These are phyloP conservation scores for Drosophila truncata DNA, from an alignment of 1,140 invertebrate genomes.

Conservation along the genomic window DNA sequence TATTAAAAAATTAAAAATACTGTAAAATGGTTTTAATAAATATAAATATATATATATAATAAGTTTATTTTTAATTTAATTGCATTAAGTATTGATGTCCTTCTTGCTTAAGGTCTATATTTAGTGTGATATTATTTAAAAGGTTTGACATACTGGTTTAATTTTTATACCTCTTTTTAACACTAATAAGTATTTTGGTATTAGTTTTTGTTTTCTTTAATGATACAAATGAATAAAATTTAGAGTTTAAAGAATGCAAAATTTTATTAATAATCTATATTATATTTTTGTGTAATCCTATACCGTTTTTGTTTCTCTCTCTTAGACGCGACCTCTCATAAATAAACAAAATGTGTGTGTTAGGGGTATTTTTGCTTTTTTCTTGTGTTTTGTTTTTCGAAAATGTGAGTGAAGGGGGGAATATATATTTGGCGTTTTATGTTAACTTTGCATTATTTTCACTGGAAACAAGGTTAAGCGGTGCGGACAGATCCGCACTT, in stretches of 20 bases:
- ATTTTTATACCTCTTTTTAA: slow-evolving; percentile 42
- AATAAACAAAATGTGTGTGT: slow-evolving; percentile 61
- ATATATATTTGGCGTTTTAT: slow-evolving; percentile 83
- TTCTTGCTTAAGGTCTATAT: slow-evolving; percentile 72
- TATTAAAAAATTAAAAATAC: slow-evolving; percentile 75
- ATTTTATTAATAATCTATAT: slow-evolving; percentile 53
- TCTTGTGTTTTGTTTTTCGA: slow-evolving; percentile 20
- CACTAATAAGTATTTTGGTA: slow-evolving; percentile 72
- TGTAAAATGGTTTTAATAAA: slow-evolving; percentile 77
- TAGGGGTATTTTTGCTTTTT: slow-evolving; percentile 21
- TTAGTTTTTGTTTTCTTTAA: slow-evolving; percentile 65
- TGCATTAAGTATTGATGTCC: slow-evolving; percentile 81
- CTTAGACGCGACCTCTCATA: slow-evolving; percentile 58
- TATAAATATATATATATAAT: slow-evolving; percentile 63
- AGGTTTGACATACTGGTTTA: slow-evolving; percentile 54
- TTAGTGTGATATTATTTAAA: slow-evolving; percentile 69
- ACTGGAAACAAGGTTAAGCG: slow-evolving; percentile 83
- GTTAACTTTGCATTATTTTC: slow-evolving; percentile 82
- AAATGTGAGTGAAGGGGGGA: slow-evolving; percentile 42
- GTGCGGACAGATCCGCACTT: slow-evolving; percentile 70
- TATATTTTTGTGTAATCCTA: slow-evolving; percentile 38
- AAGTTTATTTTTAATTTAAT: slow-evolving; percentile 52
- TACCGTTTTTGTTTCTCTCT: slow-evolving; percentile 37
- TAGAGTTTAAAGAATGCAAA: slow-evolving; percentile 60
- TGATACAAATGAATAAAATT: slow-evolving; percentile 74